Evolutionary conservation across 2,113 vertebrate genomes (phyloP).

Genomic region (Chaetura pelagica): DNA sequence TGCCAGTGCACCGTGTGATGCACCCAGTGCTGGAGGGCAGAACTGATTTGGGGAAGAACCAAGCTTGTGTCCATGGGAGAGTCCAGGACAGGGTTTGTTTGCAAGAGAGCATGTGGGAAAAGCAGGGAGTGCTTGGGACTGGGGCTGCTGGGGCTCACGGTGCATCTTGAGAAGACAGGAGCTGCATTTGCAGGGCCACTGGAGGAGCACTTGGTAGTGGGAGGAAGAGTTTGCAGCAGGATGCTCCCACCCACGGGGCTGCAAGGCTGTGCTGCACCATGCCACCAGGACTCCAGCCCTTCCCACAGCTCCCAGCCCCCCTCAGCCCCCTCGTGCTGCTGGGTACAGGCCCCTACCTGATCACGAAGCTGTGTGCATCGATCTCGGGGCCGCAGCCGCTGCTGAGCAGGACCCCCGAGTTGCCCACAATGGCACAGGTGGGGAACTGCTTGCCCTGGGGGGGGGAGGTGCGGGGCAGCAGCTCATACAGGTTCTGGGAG

Average conservation of each 20-base stretch:
- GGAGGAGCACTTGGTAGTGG: background rate
- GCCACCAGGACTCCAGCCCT: background rate
- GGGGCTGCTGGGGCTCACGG: background rate
- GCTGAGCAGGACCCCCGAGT: slow-evolving; percentile 93
- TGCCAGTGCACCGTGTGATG: fast-evolving
- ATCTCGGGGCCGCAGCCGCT: slow-evolving; percentile 93
- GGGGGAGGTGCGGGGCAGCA: slow-evolving; percentile 89
- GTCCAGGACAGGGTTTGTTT: background rate
- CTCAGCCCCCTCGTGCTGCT: fast-evolving
- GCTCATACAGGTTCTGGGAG: slow-evolving; percentile 91
- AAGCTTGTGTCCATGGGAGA: background rate
- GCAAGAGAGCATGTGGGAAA: background rate
- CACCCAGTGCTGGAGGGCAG: fast-evolving
- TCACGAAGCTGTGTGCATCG: slow-evolving; percentile 91
- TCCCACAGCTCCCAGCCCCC: background rate
- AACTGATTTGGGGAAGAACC: fast-evolving
- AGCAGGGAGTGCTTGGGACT: background rate
- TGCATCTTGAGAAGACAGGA: fast-evolving
- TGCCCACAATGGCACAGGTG: slow-evolving; percentile 93
- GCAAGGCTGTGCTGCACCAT: background rate
- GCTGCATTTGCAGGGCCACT: background rate
- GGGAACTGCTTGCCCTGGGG: slow-evolving; percentile 91
- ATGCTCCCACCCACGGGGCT: fast-evolving
- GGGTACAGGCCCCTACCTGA: slow-evolving; percentile 77
- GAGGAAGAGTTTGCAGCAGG: background rate